Evolutionary conservation across 1,140 invertebrate species (phyloP).

Genomic region (Drosophila nasuta): DNA sequence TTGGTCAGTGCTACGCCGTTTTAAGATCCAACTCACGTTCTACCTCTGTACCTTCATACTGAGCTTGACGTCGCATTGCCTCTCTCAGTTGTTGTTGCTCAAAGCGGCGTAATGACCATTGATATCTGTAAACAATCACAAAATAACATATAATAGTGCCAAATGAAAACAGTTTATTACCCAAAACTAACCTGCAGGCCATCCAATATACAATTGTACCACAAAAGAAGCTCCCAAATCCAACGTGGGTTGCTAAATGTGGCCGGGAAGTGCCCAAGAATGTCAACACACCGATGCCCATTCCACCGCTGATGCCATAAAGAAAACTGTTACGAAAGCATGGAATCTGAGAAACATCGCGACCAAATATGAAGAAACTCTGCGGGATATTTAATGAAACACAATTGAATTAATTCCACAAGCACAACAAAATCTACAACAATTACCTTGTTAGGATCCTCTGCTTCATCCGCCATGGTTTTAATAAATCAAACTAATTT

Average conservation of each 20-base stretch:
- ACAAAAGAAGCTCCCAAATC: slow-evolving; percentile 85
- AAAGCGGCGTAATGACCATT: slow-evolving; percentile 85
- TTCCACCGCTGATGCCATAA: slow-evolving; percentile 87
- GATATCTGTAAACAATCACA: slow-evolving; percentile 69
- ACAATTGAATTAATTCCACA: background rate
- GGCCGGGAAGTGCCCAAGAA: slow-evolving; percentile 88
- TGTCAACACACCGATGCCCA: slow-evolving; percentile 86
- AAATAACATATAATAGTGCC: background rate
- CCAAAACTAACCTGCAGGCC: slow-evolving; percentile 82
- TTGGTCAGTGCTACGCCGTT: slow-evolving; percentile 63
- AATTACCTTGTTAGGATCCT: slow-evolving; percentile 59
- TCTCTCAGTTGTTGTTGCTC: slow-evolving; percentile 84
- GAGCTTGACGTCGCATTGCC: slow-evolving; percentile 76
- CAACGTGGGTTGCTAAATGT: slow-evolving; percentile 85
- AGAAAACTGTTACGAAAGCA: slow-evolving; percentile 88
- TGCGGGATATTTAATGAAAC: slow-evolving; percentile 8
- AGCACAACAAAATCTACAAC: background rate
- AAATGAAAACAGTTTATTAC: too few relatives aligned
- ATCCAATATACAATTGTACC: slow-evolving; percentile 87
- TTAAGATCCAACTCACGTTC: slow-evolving; percentile 76
- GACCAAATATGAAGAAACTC: slow-evolving; percentile 85
- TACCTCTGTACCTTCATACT: slow-evolving; percentile 83
- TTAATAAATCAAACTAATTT: slow-evolving; percentile 15
- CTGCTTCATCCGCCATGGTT: slow-evolving; percentile 61
- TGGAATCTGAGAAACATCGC: slow-evolving; percentile 87